Conservation (phyloP, 1,140 invertebrate species). For the Drosophila punjabiensis region DNA sequence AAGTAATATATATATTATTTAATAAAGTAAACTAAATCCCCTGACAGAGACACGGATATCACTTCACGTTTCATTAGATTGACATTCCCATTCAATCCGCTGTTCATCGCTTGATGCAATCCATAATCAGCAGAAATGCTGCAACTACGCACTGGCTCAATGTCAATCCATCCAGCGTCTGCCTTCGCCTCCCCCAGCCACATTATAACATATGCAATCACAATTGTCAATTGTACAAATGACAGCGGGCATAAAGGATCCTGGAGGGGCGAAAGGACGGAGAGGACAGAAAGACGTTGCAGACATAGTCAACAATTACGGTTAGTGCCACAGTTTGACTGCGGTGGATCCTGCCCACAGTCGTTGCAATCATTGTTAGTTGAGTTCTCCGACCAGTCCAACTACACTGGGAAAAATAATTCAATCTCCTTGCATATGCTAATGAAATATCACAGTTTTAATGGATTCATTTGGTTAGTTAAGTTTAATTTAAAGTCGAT, state of each 20-base stretch:
- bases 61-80: conserved; percentile 28
- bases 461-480: not conserved
- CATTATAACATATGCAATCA: conserved; percentile 80
- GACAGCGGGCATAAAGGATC: conserved; percentile 52
- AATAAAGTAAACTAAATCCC: not conserved
- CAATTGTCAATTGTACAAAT: conserved; percentile 81
- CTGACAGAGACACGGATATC: not conserved
- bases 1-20: not conserved
- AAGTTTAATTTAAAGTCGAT: not conserved
- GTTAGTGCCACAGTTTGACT: conserved; percentile 81
- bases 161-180: conserved; percentile 34
- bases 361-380: conserved; percentile 62
- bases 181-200: not conserved
- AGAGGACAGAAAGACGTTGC: conserved; percentile 22
- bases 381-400: conserved; percentile 34
- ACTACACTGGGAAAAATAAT: conserved; percentile 1
- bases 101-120: conserved; percentile 44
- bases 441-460: not conserved
- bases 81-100: conserved; percentile 46
- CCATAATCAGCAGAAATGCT: conserved; percentile 65
- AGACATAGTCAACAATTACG: conserved; percentile 76
- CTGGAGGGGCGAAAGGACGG: not conserved
- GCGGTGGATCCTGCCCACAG: conserved; percentile 37
- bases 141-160: conserved; percentile 54
- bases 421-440: not conserved